phyloP scores from a whole-genome alignment of 2,888 invertebrate species.

The Octodonta nipae region DNA sequence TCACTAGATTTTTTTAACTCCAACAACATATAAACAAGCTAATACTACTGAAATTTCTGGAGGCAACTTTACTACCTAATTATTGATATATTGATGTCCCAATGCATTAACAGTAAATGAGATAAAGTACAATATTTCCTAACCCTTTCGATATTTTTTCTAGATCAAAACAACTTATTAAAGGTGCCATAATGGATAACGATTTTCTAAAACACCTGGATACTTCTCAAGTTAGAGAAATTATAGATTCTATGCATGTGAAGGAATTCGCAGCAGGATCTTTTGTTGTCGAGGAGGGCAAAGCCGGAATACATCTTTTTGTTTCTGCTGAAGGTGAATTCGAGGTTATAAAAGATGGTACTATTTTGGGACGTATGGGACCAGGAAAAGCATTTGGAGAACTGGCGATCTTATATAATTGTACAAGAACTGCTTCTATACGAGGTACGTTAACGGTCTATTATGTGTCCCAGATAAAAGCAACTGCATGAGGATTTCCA shows the following conservation, averaged over 20 bases:
- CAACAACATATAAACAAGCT: no score
- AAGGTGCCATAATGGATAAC: conserved; percentile 51
- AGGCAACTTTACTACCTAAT: no score
- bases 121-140: neutral
- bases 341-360: conserved; percentile 50
- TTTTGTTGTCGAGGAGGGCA: conserved; percentile 48
- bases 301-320: conserved; percentile 47
- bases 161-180: conserved; percentile 51
- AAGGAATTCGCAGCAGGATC: conserved; percentile 40
- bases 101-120: no score
- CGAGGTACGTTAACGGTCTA: no score
- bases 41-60: no score
- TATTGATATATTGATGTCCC: no score
- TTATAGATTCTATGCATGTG: conserved; percentile 54
- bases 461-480: no score
- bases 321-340: conserved; percentile 55
- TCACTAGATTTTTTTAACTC: no score
- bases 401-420: conserved; percentile 62
- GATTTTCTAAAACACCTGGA: conserved; percentile 54
- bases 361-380: conserved; percentile 45
- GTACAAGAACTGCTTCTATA: conserved; percentile 55
- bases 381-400: conserved; percentile 57
- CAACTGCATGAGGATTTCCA: no score
- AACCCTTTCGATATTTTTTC: neutral
- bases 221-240: conserved; percentile 47